Base-by-base conservation (phyloP, 2,888 invertebrate genomes). In the Monoplex corrugatus region DNA sequence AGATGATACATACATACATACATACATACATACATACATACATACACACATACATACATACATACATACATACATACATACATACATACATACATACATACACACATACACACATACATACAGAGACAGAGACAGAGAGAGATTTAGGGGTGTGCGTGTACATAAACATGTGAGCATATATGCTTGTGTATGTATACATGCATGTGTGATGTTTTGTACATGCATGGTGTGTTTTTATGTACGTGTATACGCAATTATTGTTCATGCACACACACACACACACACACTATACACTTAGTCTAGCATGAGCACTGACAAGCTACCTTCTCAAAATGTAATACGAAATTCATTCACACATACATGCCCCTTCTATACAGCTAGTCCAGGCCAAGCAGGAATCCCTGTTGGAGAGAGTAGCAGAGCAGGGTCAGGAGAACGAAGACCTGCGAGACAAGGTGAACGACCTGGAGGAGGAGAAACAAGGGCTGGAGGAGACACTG, bases 351-450 rank as follows among this genome's bases (percentile, higher is more conserved):
- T 45, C 23, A 19, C 57, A 32, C 72, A 19, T 45, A 32, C 72
- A 28, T 40, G 32, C 63, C n/a, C 28, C 40, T n/a, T n/a, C n/a
- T 72, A 82, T 90, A 32, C 92, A 95, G 95, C 93, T 94, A 50
- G 90, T 95, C 16, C 95, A 95, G 89, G 92, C 94, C 1, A 95
- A 95, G 88, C 95, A 95, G 86, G 94, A 93, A 16, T 89, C 92
- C 0, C 89, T 95, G 89, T 89, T 95, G 44, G 90, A 93, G 82
- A 91, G 94, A 38, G 92, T 96, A 38, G 94, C 94, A 72, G 91
- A 91, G 16, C 91, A 95, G 86, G 95, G 94, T 87, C 92, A 93
- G 86, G 95, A 95, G 89, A 95, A 95, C 86, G 92, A 93, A 82
- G 93, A 93, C 19, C 91, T 96, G 44, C 92, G 92, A 85, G 92